Conservation (phyloP, 2,797 vertebrate species). For the Propithecus deckenii region DNA sequence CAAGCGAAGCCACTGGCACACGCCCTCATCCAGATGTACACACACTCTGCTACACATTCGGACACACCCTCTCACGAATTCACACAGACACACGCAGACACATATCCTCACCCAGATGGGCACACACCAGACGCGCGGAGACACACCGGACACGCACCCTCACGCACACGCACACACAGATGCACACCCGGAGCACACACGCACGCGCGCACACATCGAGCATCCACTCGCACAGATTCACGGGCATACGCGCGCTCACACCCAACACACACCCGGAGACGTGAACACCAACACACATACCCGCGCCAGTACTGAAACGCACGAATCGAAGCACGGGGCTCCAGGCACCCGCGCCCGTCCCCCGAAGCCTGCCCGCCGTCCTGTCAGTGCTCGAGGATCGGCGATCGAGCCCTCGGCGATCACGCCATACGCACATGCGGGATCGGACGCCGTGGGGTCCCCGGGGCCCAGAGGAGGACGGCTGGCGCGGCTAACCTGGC, state of each 20-base stretch:
- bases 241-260: constrained; percentile 61
- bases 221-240: constrained; percentile 53
- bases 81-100: constrained; percentile 16
- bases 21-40: constrained; percentile 48
- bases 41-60: constrained; percentile 34
- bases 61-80: constrained; percentile 75
- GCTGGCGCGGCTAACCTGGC: constrained; percentile 63
- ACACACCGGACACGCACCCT: not conserved
- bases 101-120: not conserved
- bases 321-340: not conserved
- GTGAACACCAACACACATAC: not conserved
- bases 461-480: not conserved
- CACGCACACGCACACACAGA: not conserved
- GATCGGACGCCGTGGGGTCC: not conserved
- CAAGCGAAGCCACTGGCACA: constrained; percentile 47
- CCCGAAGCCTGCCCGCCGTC: not conserved
- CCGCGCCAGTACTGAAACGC: not conserved
- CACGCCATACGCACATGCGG: not conserved
- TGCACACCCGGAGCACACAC: constrained; percentile 14
- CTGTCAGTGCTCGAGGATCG: not conserved
- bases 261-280: constrained; percentile 35
- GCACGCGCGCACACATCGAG: not conserved
- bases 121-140: not conserved
- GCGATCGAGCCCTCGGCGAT: not conserved
- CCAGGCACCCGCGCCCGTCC: not conserved